These are phyloP conservation scores for Cepphus grylle DNA, from an alignment of 2,113 vertebrate genomes.

Conservation along the genomic window DNA sequence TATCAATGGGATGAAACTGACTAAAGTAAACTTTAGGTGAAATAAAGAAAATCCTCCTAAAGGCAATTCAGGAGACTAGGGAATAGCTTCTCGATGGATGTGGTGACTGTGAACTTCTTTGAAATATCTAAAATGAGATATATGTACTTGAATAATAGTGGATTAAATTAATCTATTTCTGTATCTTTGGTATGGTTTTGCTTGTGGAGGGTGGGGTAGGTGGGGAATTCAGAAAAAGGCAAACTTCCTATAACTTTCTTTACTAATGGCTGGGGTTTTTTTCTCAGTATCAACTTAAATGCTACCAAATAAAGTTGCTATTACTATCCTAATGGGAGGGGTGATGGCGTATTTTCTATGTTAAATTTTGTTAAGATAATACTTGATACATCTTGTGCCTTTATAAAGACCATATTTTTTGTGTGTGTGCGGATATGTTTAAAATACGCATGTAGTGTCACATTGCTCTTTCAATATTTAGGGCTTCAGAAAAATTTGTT, in stretches of 20 bases:
- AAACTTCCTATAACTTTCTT: background rate
- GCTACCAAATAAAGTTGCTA: background rate
- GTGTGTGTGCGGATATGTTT: background rate
- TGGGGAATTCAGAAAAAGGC: background rate
- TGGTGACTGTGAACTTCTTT: background rate
- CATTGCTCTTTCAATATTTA: background rate
- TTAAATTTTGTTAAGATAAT: background rate
- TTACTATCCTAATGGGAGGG: background rate
- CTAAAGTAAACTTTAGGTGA: background rate
- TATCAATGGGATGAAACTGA: background rate
- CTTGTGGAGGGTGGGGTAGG: background rate
- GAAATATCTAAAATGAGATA: background rate
- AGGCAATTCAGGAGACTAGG: background rate
- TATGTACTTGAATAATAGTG: background rate
- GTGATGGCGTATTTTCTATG: background rate
- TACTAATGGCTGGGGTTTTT: background rate
- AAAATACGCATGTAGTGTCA: background rate
- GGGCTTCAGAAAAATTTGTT: constrained; percentile 43
- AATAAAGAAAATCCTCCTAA: background rate
- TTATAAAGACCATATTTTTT: background rate
- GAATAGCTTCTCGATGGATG: background rate
- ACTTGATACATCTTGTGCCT: background rate
- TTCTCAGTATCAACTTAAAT: background rate
- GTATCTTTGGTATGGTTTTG: background rate
- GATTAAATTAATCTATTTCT: background rate